These are phyloP conservation scores for Shinisaurus crocodilurus DNA, from an alignment of 2,113 vertebrate species.

Conservation along the genomic window DNA sequence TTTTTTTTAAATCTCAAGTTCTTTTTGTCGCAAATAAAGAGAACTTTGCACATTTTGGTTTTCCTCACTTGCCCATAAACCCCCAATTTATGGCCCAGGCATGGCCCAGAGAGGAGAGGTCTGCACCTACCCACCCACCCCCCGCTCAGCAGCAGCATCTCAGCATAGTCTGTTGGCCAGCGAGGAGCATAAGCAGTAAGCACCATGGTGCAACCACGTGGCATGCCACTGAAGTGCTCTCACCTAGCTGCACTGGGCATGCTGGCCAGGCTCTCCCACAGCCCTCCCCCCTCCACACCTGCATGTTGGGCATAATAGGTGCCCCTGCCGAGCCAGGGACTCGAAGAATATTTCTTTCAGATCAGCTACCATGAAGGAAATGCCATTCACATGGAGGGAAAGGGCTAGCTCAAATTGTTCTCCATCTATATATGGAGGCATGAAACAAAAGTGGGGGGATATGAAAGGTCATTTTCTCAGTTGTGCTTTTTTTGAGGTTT, in stretches of 20 bases:
- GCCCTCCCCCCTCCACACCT: too few relatives aligned
- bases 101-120: background rate
- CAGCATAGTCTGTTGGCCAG: background rate
- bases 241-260: background rate
- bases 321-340: background rate
- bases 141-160: background rate
- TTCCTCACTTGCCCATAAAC: too few relatives aligned
- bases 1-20: too few relatives aligned
- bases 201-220: background rate
- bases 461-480: background rate
- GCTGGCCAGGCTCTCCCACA: background rate
- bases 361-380: background rate
- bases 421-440: background rate
- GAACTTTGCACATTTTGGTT: too few relatives aligned
- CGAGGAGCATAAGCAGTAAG: background rate
- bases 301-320: too few relatives aligned
- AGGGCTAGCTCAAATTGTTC: background rate
- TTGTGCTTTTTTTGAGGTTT: slow-evolving; percentile 4
- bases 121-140: background rate
- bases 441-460: background rate
- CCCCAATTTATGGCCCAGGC: background rate
- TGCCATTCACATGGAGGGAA: background rate
- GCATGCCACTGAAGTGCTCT: background rate
- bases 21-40: too few relatives aligned
- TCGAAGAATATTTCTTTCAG: background rate